Percentiles rank a stretch among this genome's conserved stretches.
phyloP scores from a whole-genome alignment of 2,888 invertebrate genomes.

The Drosophila pegasa region DNA sequence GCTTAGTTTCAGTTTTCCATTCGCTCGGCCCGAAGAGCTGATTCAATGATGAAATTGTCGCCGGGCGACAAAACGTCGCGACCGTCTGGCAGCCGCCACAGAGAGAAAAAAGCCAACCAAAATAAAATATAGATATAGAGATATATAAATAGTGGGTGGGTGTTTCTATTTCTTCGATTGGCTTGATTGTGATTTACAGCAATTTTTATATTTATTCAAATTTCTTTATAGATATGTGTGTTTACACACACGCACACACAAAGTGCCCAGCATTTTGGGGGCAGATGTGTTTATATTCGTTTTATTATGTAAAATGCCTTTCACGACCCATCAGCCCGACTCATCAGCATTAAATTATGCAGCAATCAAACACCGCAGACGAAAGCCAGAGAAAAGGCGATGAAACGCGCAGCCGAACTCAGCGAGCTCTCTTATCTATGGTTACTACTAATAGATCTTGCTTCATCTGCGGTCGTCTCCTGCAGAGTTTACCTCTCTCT shows the following conservation, averaged over 20 bases:
- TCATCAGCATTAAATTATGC: constrained; percentile 76
- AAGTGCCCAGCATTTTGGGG: constrained; percentile 33
- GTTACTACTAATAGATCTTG: background rate
- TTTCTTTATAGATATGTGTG: constrained; percentile 38
- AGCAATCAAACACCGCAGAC: constrained; percentile 57
- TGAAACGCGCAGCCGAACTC: constrained; percentile 12
- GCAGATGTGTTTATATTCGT: constrained; percentile 64
- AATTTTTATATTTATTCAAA: constrained; percentile 74
- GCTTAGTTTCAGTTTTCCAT: constrained; percentile 53
- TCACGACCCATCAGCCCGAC: constrained; percentile 63
- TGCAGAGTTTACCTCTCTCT: constrained; percentile 1
- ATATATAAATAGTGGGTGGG: constrained; percentile 79
- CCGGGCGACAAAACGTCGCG: constrained; percentile 64
- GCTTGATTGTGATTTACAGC: constrained; percentile 80
- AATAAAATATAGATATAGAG: constrained; percentile 18
- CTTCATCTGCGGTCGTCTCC: background rate
- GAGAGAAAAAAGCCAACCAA: constrained; percentile 2
- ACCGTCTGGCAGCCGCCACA: constrained; percentile 41
- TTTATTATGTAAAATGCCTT: constrained; percentile 80
- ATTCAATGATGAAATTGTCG: constrained; percentile 61
- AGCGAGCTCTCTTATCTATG: constrained; percentile 1
- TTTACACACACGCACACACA: constrained; percentile 18
- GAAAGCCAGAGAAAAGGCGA: background rate
- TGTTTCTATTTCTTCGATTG: constrained; percentile 73
- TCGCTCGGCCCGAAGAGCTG: constrained; percentile 40